These are phyloP conservation scores for Podilymbus podiceps DNA, from an alignment of 2,113 vertebrate species.

Conservation along the genomic window DNA sequence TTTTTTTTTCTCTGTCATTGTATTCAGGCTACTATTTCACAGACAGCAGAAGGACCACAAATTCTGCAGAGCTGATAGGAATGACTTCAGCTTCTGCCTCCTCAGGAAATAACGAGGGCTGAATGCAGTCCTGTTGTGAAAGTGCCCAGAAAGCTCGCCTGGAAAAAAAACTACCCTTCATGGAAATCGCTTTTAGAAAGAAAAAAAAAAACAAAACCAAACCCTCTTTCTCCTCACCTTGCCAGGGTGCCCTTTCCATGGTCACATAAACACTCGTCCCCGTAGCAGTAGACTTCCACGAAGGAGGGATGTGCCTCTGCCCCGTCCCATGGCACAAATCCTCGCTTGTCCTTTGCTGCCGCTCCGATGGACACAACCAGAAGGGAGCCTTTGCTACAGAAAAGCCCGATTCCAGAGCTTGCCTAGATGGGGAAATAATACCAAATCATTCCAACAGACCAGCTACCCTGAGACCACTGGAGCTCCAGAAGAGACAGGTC, in stretches of 20 bases:
- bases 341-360: neutral
- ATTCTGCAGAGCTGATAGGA: neutral
- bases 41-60: neutral
- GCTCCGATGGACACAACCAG: fast-evolving
- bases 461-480: neutral
- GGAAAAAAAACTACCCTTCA: neutral
- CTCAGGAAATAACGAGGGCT: neutral
- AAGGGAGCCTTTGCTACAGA: neutral
- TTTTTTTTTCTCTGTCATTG: neutral
- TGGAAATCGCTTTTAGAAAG: neutral
- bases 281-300: fast-evolving
- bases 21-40: neutral
- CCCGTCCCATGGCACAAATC: neutral
- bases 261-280: neutral
- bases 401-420: neutral
- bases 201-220: neutral
- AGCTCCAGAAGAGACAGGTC: neutral
- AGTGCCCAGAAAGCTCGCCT: neutral
- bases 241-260: neutral
- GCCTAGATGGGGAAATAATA: neutral
- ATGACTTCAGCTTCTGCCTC: neutral
- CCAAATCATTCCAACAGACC: neutral
- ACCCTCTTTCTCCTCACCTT: neutral
- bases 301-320: neutral
- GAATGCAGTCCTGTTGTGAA: neutral